Evolutionary conservation across 2,113 vertebrate genomes (phyloP).

Genomic region (Lonchura striata): DNA sequence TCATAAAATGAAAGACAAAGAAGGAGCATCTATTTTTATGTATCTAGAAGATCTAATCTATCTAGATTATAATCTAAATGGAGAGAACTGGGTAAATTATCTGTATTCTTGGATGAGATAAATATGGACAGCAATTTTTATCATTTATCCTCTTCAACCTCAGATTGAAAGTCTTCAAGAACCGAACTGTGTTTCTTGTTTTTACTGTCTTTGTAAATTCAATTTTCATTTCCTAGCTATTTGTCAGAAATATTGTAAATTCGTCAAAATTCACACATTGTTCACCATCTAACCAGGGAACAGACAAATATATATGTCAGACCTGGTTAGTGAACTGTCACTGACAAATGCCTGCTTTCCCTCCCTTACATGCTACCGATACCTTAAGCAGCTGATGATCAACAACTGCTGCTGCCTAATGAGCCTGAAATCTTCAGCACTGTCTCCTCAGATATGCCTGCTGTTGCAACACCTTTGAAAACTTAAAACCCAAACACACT

Average conservation of each 20-base stretch:
- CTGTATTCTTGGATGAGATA: background rate
- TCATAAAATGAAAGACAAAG: background rate
- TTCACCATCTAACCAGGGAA: background rate
- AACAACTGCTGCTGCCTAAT: slow-evolving; percentile 15
- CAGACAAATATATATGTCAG: slow-evolving; percentile 27
- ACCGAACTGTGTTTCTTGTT: background rate
- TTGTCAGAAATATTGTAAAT: slow-evolving; percentile 15
- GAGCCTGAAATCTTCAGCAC: background rate
- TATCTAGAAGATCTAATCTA: background rate
- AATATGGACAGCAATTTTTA: background rate
- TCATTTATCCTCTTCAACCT: background rate
- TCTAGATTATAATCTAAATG: background rate
- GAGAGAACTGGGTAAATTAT: background rate
- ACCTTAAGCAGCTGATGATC: slow-evolving; percentile 6
- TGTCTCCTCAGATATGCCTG: background rate
- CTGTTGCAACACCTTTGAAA: slow-evolving; percentile 7
- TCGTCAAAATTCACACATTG: background rate
- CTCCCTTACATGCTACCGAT: background rate
- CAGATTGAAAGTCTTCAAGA: background rate
- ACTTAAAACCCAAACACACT: background rate
- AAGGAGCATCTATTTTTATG: background rate
- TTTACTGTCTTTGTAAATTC: background rate
- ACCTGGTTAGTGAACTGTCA: background rate
- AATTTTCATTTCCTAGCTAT: background rate
- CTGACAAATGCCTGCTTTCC: background rate